Conservation (phyloP, 2,113 vertebrate species). For the Ranitomeya imitator region DNA sequence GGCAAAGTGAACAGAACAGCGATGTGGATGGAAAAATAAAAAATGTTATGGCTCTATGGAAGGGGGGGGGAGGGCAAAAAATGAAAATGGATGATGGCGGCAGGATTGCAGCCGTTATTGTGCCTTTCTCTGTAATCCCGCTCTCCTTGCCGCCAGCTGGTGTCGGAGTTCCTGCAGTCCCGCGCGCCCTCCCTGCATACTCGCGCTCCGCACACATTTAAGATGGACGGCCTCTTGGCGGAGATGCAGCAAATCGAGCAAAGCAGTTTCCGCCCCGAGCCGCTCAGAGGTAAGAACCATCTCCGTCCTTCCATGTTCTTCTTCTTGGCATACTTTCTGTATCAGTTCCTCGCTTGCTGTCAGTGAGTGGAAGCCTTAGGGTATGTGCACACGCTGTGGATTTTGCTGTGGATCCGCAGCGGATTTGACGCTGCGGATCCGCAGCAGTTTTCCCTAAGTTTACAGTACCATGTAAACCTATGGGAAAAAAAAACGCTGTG, state of each 20-base stretch:
- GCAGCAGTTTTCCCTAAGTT: too few relatives aligned
- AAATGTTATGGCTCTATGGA: too few relatives aligned
- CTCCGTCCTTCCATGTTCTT: background rate
- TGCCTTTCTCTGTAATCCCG: background rate
- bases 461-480: too few relatives aligned
- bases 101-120: background rate
- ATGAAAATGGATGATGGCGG: too few relatives aligned
- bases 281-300: constrained; percentile 84
- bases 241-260: constrained; percentile 99
- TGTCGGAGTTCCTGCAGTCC: constrained; percentile 91
- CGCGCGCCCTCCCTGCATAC: constrained; percentile 78
- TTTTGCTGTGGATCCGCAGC: too few relatives aligned
- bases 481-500: too few relatives aligned
- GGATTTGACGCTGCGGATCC: too few relatives aligned
- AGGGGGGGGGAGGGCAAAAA: too few relatives aligned
- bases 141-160: constrained; percentile 75
- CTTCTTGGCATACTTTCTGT: background rate
- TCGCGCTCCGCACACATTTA: constrained; percentile 90
- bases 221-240: constrained; percentile 96
- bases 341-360: background rate
- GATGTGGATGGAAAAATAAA: too few relatives aligned
- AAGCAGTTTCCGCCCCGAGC: constrained; percentile 90
- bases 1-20: too few relatives aligned
- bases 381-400: too few relatives aligned
- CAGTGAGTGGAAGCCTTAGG: background rate